Base-by-base conservation (phyloP, 2,113 vertebrate genomes). In the Syrrhaptes paradoxus region DNA sequence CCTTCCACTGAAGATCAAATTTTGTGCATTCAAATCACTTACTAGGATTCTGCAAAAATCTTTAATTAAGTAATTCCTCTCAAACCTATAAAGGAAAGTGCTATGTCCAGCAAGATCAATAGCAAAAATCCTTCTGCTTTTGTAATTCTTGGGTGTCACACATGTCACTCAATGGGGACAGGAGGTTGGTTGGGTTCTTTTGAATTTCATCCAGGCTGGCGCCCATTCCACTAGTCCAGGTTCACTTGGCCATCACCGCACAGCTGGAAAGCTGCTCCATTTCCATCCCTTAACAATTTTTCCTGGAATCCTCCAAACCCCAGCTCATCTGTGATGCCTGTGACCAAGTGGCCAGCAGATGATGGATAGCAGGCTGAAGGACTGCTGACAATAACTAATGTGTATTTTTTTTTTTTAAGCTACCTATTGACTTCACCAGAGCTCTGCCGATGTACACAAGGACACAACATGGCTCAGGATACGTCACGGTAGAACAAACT, bases 141-240 rank as follows among this genome's bases (percentile, higher is more conserved):
- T 19, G 34, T 11, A 13, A 34, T 32, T n/a, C 36, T 32, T 57
- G 48, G 8, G 12, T 80, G 79, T 76, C 58, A 48, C 20, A 7
- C 62, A 55, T 13, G 28, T 65, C 20, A 26, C 63, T 21, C 45
- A 49, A 8, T 0, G 1, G 34, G 52, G 34, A 75, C 6, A 75
- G 21, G 18, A 71, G 24, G 45, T 24, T 41, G n/a, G 13, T 1
- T 43, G 49, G n/a, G 21, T 38, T 68, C 26, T 81, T 7, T 28
- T 49, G 24, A 32, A 81, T 34, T 73, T 65, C 45, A 41, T 32
- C 6, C 7, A 25, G 25, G 36, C n/a, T 68, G 71, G 28, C 51
- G 38, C 45, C 51, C 22, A 11, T 0, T 21, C 31, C 49, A n/a
- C 0, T 1, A 57, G 19, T 8, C 32, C 0, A 0, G 34, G 21